phyloP scores from a whole-genome alignment of 2,888 invertebrate genomes.

The Cristatella mucedo region DNA sequence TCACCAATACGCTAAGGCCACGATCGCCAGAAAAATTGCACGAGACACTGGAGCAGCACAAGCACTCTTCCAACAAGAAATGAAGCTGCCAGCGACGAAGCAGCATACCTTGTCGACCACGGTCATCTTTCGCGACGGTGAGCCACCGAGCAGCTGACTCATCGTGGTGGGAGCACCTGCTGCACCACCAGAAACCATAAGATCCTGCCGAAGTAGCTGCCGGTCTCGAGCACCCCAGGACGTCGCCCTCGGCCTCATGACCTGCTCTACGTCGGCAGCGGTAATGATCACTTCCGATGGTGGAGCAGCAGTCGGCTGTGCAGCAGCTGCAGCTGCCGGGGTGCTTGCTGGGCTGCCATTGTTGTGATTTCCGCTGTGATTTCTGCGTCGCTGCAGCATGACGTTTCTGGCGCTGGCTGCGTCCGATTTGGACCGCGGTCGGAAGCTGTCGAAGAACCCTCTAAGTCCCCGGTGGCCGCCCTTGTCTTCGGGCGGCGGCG shows the following conservation, averaged over 20 bases:
- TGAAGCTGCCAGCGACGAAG: no score
- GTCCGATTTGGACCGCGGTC: constrained; percentile 23
- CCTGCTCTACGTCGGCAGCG: not conserved
- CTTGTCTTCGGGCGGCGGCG: constrained; percentile 19
- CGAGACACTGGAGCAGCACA: no score
- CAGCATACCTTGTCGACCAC: no score
- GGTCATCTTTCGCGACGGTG: no score
- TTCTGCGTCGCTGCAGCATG: constrained; percentile 1
- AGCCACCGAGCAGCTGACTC: not conserved
- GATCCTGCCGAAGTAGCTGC: not conserved
- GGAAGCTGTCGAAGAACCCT: constrained; percentile 27
- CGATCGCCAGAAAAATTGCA: no score
- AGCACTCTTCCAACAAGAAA: no score
- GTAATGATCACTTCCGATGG: not conserved
- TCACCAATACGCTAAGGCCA: no score
- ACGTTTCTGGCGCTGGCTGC: constrained; percentile 19
- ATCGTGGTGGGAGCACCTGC: not conserved
- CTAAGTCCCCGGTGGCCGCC: constrained; percentile 24
- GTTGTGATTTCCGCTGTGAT: constrained; percentile 14
- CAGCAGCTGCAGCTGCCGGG: no score
- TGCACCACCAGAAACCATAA: not conserved
- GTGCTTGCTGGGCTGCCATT: constrained; percentile 6
- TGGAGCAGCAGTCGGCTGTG: no score
- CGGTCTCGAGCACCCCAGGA: constrained; percentile 3
- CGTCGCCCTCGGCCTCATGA: constrained; percentile 1